Conservation (phyloP, 2,113 vertebrate species). For the Cebus imitator region DNA sequence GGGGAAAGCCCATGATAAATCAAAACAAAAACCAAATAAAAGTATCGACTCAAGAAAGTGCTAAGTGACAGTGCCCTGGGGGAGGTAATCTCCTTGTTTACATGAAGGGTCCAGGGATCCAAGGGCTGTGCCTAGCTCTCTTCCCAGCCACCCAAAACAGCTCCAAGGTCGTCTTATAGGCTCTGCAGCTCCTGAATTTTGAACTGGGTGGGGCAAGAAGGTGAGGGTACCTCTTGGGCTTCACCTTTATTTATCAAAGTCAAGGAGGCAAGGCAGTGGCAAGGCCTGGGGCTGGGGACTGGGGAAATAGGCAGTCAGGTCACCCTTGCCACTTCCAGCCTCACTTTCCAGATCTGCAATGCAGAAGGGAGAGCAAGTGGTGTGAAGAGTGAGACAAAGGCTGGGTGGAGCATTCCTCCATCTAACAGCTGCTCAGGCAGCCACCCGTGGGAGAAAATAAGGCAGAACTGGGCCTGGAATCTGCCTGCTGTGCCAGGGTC, state of each 20-base stretch:
- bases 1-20: not conserved
- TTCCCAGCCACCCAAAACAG: not conserved
- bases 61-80: not conserved
- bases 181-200: not conserved
- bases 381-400: not conserved
- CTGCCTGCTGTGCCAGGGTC: not conserved
- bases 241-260: not conserved
- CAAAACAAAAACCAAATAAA: not conserved
- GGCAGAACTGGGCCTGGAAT: not conserved
- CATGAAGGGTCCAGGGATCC: not conserved
- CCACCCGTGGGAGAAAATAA: not conserved
- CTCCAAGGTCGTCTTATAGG: not conserved
- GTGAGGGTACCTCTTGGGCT: not conserved
- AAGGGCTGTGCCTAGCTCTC: not conserved
- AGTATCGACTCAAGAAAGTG: not conserved
- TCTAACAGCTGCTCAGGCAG: not conserved
- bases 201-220: not conserved
- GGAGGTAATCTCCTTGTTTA: not conserved
- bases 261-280: not conserved
- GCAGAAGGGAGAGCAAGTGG: not conserved
- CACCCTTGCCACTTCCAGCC: not conserved
- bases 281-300: not conserved
- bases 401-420: not conserved
- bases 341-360: not conserved
- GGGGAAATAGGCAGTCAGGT: not conserved